Evolutionary conservation across 2,113 vertebrate species (phyloP).

Genomic region (Lepus europaeus): DNA sequence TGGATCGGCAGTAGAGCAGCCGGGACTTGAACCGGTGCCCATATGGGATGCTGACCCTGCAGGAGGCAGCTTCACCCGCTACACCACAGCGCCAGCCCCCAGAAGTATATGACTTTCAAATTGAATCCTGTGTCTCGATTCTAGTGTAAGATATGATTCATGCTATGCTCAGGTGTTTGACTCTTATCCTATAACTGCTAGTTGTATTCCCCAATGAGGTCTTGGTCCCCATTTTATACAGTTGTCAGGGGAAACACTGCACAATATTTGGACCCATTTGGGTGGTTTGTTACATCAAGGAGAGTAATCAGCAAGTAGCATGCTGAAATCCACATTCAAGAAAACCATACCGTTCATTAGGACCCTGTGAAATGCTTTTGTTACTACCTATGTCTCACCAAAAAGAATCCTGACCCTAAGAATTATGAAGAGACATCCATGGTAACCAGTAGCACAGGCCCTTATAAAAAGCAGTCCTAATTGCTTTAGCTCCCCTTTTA

Average conservation of each 20-base stretch:
- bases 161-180: not conserved
- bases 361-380: constrained; percentile 19
- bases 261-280: not conserved
- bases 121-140: constrained; percentile 34
- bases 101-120: not conserved
- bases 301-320: constrained; percentile 25
- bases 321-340: constrained; percentile 5
- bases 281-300: not conserved
- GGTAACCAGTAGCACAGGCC: not conserved
- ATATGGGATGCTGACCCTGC: no score
- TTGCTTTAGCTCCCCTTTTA: not conserved
- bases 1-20: no score
- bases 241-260: not conserved
- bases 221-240: not conserved
- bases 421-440: not conserved
- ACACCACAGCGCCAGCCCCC: no score
- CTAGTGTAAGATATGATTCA: constrained; percentile 6
- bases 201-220: not conserved
- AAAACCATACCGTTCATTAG: constrained; percentile 30
- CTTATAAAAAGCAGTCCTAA: not conserved
- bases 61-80: no score
- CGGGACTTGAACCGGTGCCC: no score
- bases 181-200: not conserved
- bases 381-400: not conserved
- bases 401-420: not conserved